Evolutionary conservation across 2,113 vertebrate genomes (phyloP).

Genomic region (Chrysemys picta): DNA sequence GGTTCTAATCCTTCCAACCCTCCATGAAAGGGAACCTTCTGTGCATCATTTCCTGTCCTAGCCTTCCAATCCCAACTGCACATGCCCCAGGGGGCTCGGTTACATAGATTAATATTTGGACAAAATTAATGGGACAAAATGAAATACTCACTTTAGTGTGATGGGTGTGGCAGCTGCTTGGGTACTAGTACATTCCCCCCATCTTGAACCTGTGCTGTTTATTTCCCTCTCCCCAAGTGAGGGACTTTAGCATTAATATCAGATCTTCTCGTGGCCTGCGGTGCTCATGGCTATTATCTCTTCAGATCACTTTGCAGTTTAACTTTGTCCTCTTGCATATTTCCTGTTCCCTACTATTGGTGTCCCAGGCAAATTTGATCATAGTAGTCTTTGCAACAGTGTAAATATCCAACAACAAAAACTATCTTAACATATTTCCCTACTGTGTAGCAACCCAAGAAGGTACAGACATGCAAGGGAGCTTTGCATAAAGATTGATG

Average conservation of each 20-base stretch:
- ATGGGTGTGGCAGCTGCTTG: not conserved
- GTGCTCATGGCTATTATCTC: fast-evolving
- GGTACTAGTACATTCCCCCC: not conserved
- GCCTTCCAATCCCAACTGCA: too few species aligned
- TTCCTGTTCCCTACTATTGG: fast-evolving
- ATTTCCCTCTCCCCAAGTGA: fast-evolving
- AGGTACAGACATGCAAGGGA: fast-evolving
- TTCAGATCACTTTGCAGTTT: fast-evolving
- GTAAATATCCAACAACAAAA: not conserved
- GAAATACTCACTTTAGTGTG: not conserved
- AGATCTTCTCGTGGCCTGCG: not conserved
- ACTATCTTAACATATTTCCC: not conserved
- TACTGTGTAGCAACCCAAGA: not conserved
- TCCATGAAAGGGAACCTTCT: not conserved
- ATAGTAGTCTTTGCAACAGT: too few species aligned
- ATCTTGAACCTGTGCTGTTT: not conserved
- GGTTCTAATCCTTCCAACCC: not conserved
- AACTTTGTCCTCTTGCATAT: not conserved
- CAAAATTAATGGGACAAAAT: not conserved
- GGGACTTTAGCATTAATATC: not conserved
- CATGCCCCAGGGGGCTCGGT: fast-evolving
- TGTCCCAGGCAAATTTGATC: fast-evolving
- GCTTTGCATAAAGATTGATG: not conserved
- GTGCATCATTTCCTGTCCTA: fast-evolving
- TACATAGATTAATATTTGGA: not conserved